Evolutionary conservation across 2,113 vertebrate genomes (phyloP).

Genomic region (Chiloscyllium plagiosum): DNA sequence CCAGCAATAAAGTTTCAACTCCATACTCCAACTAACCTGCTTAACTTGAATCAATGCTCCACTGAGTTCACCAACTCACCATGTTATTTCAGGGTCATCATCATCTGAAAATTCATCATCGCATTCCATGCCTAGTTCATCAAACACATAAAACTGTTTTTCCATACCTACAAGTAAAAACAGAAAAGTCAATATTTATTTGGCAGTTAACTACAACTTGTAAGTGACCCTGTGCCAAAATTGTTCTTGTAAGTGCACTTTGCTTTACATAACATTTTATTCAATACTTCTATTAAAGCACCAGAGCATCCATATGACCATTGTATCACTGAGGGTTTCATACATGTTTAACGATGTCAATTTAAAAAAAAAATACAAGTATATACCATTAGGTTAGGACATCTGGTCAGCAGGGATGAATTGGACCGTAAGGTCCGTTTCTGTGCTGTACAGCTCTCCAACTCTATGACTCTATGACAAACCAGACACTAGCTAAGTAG

Average conservation of each 20-base stretch:
- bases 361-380: neutral
- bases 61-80: neutral
- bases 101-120: neutral
- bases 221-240: neutral
- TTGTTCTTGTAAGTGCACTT: neutral
- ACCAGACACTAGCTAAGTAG: neutral
- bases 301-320: neutral
- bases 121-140: neutral
- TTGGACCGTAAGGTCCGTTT: too few relatives aligned
- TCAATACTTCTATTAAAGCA: neutral
- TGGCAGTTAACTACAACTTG: neutral
- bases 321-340: neutral
- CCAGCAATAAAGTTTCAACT: too few relatives aligned
- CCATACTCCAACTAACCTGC: neutral
- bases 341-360: neutral
- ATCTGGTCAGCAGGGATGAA: too few relatives aligned
- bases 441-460: too few relatives aligned
- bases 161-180: neutral
- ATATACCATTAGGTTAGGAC: neutral
- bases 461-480: neutral
- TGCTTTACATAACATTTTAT: neutral
- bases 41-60: neutral
- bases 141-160: neutral
- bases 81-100: neutral
- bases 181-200: neutral